Evolutionary conservation across 64 coral and sea anemone genomes (phyloP), one percentile per base, ranked within the genome.

Genomic region (Stylophora pistillata): DNA sequence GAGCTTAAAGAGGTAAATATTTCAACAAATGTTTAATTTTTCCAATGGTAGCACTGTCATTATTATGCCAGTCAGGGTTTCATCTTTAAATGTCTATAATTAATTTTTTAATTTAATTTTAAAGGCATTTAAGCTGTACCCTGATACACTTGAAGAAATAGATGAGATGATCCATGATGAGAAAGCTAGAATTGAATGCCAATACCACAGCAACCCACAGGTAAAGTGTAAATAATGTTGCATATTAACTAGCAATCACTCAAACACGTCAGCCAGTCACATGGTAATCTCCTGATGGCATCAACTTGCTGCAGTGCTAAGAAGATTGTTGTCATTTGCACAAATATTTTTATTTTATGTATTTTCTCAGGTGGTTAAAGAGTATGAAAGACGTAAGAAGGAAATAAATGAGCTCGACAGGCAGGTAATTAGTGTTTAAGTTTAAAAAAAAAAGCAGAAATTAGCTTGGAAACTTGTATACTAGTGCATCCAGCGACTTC

Each of bases 151-250:
- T 25, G 93, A 99, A 54, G 97, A 99, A 79, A 95, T 99, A 72
- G 97, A 99, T 66, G 90, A 93, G 61, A 84, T 95, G 91, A 99
- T 99, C 65, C 93, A 99, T 87, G 90, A 92, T 72, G 89, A 95
- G 88, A 92, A 91, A 74, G 97, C 93, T 5, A 95, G 93, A 76
- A 94, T 94, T 29, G 97, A 99, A 56, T 99, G 97, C 63, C 95
- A 95, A 47, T 95, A 99, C 31, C 96, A 93, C 59, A 98, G 93
- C 27, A 90, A 95, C 30, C 96, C 96, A 37, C 83, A 90, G 87
- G 96, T 98, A 95, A 2, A 28, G 21, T 55, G 61, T 20, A 64
- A 17, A 64, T 64, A 11, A 20, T 25, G 11, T 68, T n/a, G 58
- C 86, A 52, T 28, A n/a, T n/a, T n/a, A 29, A 55, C 21, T 18